These are phyloP conservation scores for Oreochromis grahami DNA, from an alignment of 2,797 vertebrate genomes.

Conservation along the genomic window DNA sequence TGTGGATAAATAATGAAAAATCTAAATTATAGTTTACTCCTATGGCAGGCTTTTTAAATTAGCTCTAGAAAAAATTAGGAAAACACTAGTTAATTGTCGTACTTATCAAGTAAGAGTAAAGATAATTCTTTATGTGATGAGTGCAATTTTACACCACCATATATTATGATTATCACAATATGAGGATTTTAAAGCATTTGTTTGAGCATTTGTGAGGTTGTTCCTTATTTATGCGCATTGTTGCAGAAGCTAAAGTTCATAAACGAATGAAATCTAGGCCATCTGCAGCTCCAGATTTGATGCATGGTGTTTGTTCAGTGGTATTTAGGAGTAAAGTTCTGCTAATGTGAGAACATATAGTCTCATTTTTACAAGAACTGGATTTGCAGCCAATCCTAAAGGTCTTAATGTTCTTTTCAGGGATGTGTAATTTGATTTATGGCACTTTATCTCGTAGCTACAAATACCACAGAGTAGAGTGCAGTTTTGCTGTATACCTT, in stretches of 20 bases:
- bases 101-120: background rate
- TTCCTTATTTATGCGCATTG: background rate
- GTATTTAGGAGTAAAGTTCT: background rate
- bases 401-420: background rate
- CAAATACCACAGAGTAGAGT: background rate
- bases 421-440: background rate
- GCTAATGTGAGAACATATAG: background rate
- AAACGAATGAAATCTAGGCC: background rate
- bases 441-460: background rate
- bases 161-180: background rate
- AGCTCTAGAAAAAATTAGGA: background rate
- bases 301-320: background rate
- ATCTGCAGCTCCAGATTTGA: background rate
- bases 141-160: background rate
- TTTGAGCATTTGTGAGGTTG: background rate
- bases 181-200: background rate
- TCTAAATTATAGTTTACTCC: background rate
- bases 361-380: background rate
- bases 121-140: background rate
- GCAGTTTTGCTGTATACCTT: background rate
- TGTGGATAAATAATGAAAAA: background rate
- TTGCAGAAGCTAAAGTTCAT: background rate
- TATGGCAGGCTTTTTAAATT: background rate
- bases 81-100: background rate
- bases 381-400: background rate